Evolutionary conservation across 2,888 invertebrate genomes (phyloP), one percentile per base, ranked within the genome.

Genomic region (Balanococcus diminutus): DNA sequence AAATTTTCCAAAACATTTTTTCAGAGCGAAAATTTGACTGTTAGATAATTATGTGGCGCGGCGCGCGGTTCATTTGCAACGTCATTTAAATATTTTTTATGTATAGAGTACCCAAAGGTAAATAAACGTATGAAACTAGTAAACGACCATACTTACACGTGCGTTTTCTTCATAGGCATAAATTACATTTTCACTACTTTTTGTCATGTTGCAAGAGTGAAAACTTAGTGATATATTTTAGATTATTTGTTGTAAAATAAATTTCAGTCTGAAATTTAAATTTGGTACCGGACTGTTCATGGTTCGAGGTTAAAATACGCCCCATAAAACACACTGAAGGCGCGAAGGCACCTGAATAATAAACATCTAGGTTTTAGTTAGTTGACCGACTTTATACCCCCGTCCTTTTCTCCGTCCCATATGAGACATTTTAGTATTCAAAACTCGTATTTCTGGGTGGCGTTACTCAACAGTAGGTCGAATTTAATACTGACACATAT

Each of bases 381-480:
- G 75, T 32, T 75, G 75, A 75, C 75, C 75, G 32, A 75, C 75
- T 75, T 75, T 32, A 75, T 14, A 67, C 61, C 61, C 11, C 19
- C 0, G 8, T 8, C 51, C n/a, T 51, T 9, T 2, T 5, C 11
- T 9, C n/a, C 56, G 51, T 82, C 28, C 14, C 36, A 28, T n/a
- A 31, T 79, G 36, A 31, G 39, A 16, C n/a, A 36, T 31, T 51
- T 82, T 82, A 46, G 46, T 82, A 82, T 82, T 51, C 82, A 42
- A 46, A 51, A 28, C 14, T 31, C 56, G 82, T 56, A 51, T 22
- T 51, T 39, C 25, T 5, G 9, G 31, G 82, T 25, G 51, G 82
- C 51, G 82, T 51, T 82, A 82, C 31, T 82, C 31, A 82, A 82
- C 82, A 42, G 56, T 42, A 82, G 11, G 28, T 51, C 82, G 51